These are phyloP conservation scores for Quadriops clusia DNA, from an alignment of 2,888 invertebrate genomes.

Conservation along the genomic window DNA sequence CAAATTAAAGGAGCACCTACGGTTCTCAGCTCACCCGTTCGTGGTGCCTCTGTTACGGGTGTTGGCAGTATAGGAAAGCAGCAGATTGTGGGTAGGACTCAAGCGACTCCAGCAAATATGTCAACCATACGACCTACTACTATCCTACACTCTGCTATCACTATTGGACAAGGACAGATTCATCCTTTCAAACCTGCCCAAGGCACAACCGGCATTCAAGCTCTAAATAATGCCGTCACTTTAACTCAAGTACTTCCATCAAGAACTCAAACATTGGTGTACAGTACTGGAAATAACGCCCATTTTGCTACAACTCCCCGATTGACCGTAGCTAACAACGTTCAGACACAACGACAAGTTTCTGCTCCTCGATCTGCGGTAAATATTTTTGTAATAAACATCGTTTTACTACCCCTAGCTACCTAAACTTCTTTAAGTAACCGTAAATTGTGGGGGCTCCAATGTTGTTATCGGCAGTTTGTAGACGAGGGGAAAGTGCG, in stretches of 20 bases:
- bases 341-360: constrained; percentile 22
- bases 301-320: constrained; percentile 27
- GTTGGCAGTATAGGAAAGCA: constrained; percentile 18
- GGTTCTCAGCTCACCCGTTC: constrained; percentile 32
- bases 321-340: constrained; percentile 28
- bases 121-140: constrained; percentile 31
- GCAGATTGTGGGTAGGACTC: constrained; percentile 30
- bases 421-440: no score
- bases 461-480: no score
- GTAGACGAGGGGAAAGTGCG: no score
- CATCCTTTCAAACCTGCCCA: constrained; percentile 31
- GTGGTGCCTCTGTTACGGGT: constrained; percentile 30
- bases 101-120: constrained; percentile 24
- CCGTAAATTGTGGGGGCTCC: no score
- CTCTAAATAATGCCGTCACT: constrained; percentile 29
- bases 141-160: constrained; percentile 34
- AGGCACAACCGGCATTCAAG: constrained; percentile 27
- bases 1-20: constrained; percentile 33
- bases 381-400: constrained; percentile 13
- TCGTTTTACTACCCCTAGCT: constrained; percentile 2
- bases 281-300: constrained; percentile 26
- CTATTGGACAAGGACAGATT: constrained; percentile 30
- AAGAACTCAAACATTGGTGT: constrained; percentile 34
- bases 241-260: constrained; percentile 33
- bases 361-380: constrained; percentile 25